Conservation (phyloP, 2,797 vertebrate genomes). For the Epinephelus malabaricus region DNA sequence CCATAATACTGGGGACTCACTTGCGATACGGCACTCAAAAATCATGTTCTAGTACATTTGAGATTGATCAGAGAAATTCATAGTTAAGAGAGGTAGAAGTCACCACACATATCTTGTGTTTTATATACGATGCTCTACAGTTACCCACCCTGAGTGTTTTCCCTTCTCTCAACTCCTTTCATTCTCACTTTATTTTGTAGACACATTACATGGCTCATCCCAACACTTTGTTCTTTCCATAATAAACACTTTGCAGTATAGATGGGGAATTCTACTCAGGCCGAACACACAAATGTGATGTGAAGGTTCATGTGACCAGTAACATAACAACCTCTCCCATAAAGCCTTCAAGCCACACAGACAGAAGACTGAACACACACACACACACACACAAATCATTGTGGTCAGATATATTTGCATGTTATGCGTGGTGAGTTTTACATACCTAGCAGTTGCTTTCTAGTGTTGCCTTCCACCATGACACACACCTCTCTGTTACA, state of each 20-base stretch:
- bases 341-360: conserved; percentile 13
- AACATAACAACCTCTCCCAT: conserved; percentile 9
- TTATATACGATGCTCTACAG: no score
- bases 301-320: conserved; percentile 26
- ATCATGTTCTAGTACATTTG: no score
- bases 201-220: no score
- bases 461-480: not conserved
- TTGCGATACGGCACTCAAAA: no score
- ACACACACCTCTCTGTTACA: not conserved
- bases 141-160: no score
- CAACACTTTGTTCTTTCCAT: conserved; percentile 3
- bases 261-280: conserved; percentile 37
- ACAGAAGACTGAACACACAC: not conserved
- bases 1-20: no score
- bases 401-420: conserved; percentile 59
- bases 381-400: conserved; percentile 6
- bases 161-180: no score
- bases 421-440: conserved; percentile 46
- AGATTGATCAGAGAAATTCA: no score
- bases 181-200: no score
- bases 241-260: not conserved
- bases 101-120: no score
- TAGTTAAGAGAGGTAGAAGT: no score
- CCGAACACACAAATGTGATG: conserved; percentile 30
- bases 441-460: conserved; percentile 54